Percentiles rank a stretch among this genome's conserved stretches.
Evolutionary conservation across 1,140 invertebrate species (phyloP).

Genomic region (Papilio helenus): DNA sequence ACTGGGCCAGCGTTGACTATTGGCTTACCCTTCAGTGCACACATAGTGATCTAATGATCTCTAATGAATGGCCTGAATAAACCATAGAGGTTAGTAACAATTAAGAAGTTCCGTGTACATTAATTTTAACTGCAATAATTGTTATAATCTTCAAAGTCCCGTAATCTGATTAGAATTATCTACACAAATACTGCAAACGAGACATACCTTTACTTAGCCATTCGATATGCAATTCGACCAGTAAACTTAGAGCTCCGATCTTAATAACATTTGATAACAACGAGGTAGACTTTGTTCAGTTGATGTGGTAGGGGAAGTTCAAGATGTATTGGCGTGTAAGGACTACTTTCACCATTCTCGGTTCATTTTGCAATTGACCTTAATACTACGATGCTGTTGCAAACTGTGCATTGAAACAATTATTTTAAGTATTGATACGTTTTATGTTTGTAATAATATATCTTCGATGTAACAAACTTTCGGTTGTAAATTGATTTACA

Average conservation of each 20-base stretch:
- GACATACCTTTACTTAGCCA: conserved; percentile 30
- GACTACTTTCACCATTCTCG: conserved; percentile 69
- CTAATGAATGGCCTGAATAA: neutral
- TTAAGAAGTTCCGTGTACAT: neutral
- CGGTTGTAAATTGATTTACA: conserved; percentile 24
- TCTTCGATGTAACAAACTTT: conserved; percentile 23
- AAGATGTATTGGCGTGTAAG: conserved; percentile 45
- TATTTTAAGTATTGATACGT: conserved; percentile 58
- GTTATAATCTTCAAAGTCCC: neutral
- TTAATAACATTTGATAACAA: conserved; percentile 24
- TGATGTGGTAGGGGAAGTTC: conserved; percentile 45
- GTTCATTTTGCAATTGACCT: conserved; percentile 72
- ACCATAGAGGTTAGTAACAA: neutral
- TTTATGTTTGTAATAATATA: conserved; percentile 37
- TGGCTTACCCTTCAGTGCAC: no score
- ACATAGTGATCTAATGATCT: no score
- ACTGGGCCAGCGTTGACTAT: neutral
- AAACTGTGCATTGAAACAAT: conserved; percentile 60
- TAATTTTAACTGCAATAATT: neutral
- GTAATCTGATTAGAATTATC: conserved; percentile 22
- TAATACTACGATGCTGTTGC: conserved; percentile 58
- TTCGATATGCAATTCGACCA: conserved; percentile 42
- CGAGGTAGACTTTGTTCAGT: neutral
- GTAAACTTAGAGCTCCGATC: conserved; percentile 38
- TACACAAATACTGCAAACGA: conserved; percentile 2